A percentile compares a stretch with the other conserved stretches of the same genome.
phyloP scores from a whole-genome alignment of 2,113 vertebrate genomes.

The Rhipidura dahli region DNA sequence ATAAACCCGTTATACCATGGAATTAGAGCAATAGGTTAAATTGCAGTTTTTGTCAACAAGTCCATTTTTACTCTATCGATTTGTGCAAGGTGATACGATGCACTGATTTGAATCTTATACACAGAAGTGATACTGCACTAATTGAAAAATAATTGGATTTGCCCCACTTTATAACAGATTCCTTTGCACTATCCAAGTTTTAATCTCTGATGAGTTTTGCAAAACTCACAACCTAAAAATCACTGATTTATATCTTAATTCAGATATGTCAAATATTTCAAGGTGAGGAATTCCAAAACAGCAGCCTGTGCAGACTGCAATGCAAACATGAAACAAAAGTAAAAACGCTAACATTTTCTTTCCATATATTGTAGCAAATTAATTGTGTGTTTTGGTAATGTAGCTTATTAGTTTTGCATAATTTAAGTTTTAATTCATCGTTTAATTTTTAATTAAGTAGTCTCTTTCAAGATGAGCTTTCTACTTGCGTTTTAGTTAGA shows the following conservation, averaged over 20 bases:
- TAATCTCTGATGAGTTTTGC: conserved; percentile 62
- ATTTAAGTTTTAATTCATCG: conserved; percentile 81
- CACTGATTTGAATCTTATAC: conserved; percentile 51
- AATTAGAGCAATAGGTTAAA: conserved; percentile 37
- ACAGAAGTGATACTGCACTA: conserved; percentile 26
- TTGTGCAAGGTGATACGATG: conserved; percentile 7
- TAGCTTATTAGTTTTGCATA: conserved; percentile 81
- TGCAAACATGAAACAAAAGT: conserved; percentile 63
- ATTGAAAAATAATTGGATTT: conserved; percentile 43
- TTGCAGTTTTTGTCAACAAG: conserved; percentile 32
- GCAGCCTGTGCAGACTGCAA: conserved; percentile 19
- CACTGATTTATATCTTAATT: conserved; percentile 62
- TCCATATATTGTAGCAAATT: conserved; percentile 65
- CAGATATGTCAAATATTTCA: conserved; percentile 38
- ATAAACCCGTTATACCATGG: conserved; percentile 20
- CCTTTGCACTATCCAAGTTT: conserved; percentile 22
- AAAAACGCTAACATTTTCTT: conserved; percentile 63
- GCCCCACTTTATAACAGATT: background rate
- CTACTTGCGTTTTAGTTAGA: conserved; percentile 61
- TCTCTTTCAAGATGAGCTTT: conserved; percentile 72
- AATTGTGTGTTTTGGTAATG: conserved; percentile 74
- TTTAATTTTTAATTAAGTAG: conserved; percentile 83
- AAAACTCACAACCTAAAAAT: conserved; percentile 52
- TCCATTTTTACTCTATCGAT: conserved; percentile 48
- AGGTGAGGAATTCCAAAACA: conserved; percentile 52